Conservation (phyloP, 2,797 vertebrate genomes). For the Trichosurus vulpecula region DNA sequence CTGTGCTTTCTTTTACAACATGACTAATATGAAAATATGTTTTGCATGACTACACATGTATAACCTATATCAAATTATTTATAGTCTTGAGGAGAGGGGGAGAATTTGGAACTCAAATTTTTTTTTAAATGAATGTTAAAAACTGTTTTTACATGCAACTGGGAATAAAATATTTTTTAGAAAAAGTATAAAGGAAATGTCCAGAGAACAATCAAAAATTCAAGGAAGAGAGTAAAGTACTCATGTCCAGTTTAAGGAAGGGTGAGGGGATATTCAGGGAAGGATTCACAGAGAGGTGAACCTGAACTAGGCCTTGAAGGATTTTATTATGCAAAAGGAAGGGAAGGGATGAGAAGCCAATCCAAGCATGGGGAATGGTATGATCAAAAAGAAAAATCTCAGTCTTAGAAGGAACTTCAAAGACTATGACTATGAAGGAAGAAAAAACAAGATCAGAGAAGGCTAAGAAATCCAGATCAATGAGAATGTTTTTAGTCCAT, state of each 20-base stretch:
- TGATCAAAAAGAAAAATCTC: background rate
- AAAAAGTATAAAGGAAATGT: background rate
- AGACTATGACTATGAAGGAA: background rate
- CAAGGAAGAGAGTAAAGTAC: background rate
- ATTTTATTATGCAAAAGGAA: background rate
- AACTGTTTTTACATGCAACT: too few relatives aligned
- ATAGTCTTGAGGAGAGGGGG: background rate
- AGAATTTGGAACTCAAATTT: too few relatives aligned
- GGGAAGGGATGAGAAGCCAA: background rate
- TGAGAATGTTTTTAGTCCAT: background rate
- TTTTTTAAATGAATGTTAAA: too few relatives aligned
- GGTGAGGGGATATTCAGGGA: background rate
- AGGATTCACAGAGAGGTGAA: background rate
- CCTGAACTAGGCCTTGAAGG: background rate
- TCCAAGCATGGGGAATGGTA: background rate
- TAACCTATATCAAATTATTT: background rate
- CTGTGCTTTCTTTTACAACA: background rate
- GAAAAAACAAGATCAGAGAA: background rate
- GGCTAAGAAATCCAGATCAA: background rate
- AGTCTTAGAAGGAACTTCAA: background rate
- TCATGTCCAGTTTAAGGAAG: background rate
- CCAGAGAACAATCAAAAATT: background rate
- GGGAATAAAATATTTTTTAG: too few relatives aligned
- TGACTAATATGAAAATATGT: background rate
- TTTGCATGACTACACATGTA: background rate